These are phyloP conservation scores for Drosophila mayaguana DNA, from an alignment of 2,888 invertebrate genomes.

Conservation along the genomic window DNA sequence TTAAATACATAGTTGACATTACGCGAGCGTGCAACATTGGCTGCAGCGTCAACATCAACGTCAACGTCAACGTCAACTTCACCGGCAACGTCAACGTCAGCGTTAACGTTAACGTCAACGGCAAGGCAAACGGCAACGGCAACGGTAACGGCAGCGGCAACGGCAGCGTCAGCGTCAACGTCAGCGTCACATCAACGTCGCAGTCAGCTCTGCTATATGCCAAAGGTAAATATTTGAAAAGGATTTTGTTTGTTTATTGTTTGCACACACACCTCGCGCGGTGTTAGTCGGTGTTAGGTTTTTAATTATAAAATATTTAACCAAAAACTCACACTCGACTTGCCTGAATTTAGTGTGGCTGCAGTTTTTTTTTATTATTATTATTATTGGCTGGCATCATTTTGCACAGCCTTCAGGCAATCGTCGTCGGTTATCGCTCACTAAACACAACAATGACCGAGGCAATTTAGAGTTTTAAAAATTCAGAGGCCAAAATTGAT, in stretches of 20 bases:
- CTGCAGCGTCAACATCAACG: slow-evolving; percentile 26
- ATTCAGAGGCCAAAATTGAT: slow-evolving; percentile 76
- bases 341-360: slow-evolving; percentile 39
- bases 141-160: slow-evolving; percentile 32
- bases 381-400: slow-evolving; percentile 61
- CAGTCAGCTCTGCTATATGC: slow-evolving; percentile 75
- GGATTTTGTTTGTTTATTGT: slow-evolving; percentile 84
- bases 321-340: slow-evolving; percentile 80
- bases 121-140: too few species aligned
- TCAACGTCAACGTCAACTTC: slow-evolving; percentile 34
- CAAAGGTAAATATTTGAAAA: slow-evolving; percentile 83
- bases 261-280: slow-evolving; percentile 82
- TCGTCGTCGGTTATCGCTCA: slow-evolving; percentile 60
- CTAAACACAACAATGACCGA: slow-evolving; percentile 75
- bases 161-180: slow-evolving; percentile 39
- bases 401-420: slow-evolving; percentile 41
- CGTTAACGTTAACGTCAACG: slow-evolving; percentile 27
- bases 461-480: slow-evolving; percentile 75
- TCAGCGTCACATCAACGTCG: slow-evolving; percentile 51
- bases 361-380: slow-evolving; percentile 38
- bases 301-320: slow-evolving; percentile 85
- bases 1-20: slow-evolving; percentile 56
- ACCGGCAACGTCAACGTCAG: slow-evolving; percentile 17
- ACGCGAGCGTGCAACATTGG: slow-evolving; percentile 24
- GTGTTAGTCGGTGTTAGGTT: slow-evolving; percentile 84